Evolutionary conservation across 2,888 invertebrate species (phyloP), one percentile per base, ranked within the genome.

Genomic region (Torymus aiolomorphi): DNA sequence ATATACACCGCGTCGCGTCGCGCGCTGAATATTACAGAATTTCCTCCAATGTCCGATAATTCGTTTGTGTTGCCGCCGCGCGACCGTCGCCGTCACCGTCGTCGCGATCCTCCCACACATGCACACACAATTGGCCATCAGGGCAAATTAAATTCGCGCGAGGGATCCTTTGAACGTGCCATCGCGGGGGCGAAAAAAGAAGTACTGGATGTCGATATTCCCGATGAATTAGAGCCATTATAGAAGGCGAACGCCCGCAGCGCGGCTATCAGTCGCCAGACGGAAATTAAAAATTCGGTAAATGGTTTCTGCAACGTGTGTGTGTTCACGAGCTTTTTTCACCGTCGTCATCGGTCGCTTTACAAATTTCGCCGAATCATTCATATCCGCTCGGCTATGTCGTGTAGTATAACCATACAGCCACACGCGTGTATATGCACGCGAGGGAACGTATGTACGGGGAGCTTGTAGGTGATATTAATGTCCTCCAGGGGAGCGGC

Each of bases 191-290:
- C 18, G 16, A 18, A 62, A 54, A 70, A 69, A 69, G 56, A 24
- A 71, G 16, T 13, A 49, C 49, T 49, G 51, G 57, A 14, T 24
- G 59, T 57, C 74, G 66, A 75, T 66, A 54, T 57, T 59, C 52
- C n/a, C 66, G 56, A 75, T 75, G 59, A 75, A 75, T 75, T 75
- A 56, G 49, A 66, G 13, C 74, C 24, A 66, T 75, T 75, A 74
- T 20, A 4, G 20, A 51, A 66, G 20, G 20, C 24, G 3, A 52
- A 14, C 49, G 31, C 56, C 59, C 20, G 13, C 20, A 14, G 42
- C 8, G 8, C 42, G 49, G 57, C 51, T 31, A 62, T 18, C 74
- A 61, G n/a, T 61, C 31, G 24, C 54, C 31, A 0, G 72, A 52
- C 62, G 54, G 49, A 65, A 73, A 74, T 74, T 74, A 74, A 66